Conservation (phyloP, 2,797 vertebrate species). For the Scolopax bukidnonensis region DNA sequence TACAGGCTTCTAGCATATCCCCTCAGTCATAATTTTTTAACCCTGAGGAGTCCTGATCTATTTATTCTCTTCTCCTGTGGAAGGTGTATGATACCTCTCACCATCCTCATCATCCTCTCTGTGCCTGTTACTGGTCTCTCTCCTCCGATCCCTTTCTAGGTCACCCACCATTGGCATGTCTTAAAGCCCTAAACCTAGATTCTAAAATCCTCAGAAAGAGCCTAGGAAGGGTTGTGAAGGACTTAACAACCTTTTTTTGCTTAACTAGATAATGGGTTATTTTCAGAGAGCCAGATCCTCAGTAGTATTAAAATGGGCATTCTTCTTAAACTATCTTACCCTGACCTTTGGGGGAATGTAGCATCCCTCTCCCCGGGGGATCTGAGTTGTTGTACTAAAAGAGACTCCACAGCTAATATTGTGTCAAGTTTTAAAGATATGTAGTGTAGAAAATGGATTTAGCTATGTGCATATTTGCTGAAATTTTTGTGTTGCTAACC, state of each 20-base stretch:
- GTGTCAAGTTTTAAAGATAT: not conserved
- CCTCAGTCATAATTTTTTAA: not conserved
- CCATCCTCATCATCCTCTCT: not conserved
- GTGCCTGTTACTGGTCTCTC: not conserved
- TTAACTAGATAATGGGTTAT: not conserved
- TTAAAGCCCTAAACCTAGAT: not conserved
- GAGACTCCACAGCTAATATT: not conserved
- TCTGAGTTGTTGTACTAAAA: not conserved
- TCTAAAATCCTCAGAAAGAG: not conserved
- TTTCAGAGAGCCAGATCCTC: not conserved
- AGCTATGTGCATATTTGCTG: not conserved
- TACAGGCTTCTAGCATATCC: not conserved
- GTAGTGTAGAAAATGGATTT: not conserved
- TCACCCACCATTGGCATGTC: not conserved
- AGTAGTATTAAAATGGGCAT: not conserved
- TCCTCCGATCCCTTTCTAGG: not conserved
- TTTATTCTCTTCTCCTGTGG: not conserved
- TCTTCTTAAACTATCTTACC: not conserved
- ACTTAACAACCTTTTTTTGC: not conserved
- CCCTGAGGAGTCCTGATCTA: not conserved
- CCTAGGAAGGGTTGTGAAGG: not conserved
- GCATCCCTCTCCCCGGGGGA: accelerated
- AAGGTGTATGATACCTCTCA: not conserved
- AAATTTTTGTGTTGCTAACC: not conserved
- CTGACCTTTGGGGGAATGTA: not conserved